Conservation (phyloP, 2,797 vertebrate genomes). For the Microhierax caerulescens region DNA sequence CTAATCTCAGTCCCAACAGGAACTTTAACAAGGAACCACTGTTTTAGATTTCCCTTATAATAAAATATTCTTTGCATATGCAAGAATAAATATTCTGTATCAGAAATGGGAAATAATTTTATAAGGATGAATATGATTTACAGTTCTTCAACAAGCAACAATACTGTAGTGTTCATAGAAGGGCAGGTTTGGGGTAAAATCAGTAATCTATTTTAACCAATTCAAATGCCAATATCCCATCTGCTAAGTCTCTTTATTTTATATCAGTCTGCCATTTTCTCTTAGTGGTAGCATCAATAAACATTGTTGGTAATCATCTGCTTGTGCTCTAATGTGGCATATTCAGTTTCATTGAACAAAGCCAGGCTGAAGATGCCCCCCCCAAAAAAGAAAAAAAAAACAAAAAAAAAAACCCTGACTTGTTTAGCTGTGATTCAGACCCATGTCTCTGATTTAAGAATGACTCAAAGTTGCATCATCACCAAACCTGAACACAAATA, state of each 20-base stretch:
- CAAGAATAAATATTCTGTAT: not conserved
- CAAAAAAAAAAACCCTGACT: not conserved
- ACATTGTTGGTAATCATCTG: slow-evolving; percentile 80
- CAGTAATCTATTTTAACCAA: slow-evolving; percentile 78
- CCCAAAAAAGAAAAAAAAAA: too few species aligned
- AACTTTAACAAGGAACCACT: not conserved
- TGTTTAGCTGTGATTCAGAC: slow-evolving; percentile 56
- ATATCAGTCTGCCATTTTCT: slow-evolving; percentile 82
- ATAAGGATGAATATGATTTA: not conserved
- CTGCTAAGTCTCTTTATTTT: slow-evolving; percentile 81
- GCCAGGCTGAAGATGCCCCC: slow-evolving; percentile 63
- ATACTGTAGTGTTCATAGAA: slow-evolving; percentile 57
- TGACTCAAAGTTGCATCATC: slow-evolving; percentile 44
- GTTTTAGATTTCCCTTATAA: not conserved
- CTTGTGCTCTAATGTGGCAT: slow-evolving; percentile 74
- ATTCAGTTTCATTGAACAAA: slow-evolving; percentile 73
- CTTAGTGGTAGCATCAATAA: slow-evolving; percentile 81
- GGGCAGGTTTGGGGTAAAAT: slow-evolving; percentile 72
- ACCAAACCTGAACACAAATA: slow-evolving; percentile 19
- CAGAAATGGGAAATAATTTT: not conserved
- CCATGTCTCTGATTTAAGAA: slow-evolving; percentile 13
- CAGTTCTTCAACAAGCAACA: not conserved
- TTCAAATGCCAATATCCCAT: slow-evolving; percentile 81
- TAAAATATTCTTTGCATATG: not conserved
- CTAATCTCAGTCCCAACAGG: not conserved